phyloP scores from a whole-genome alignment of 1,140 invertebrate species.

The Hyposmocoma kahamanoa region DNA sequence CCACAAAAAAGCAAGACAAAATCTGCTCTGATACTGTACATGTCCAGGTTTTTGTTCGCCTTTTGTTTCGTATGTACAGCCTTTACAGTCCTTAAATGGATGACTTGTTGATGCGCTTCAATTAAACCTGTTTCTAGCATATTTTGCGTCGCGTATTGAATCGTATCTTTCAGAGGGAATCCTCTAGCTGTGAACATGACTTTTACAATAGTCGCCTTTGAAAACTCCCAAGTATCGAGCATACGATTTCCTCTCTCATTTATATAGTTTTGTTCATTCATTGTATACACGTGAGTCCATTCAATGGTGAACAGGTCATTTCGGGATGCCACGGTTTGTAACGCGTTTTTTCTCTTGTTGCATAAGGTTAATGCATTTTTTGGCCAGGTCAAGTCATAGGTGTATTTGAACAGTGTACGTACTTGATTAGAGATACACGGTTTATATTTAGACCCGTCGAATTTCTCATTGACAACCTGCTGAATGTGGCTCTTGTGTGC shows the following conservation, averaged over 20 bases:
- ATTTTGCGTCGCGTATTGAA: conserved; percentile 16
- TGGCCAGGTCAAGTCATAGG: background rate
- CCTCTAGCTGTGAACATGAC: conserved; percentile 23
- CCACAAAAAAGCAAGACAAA: conserved; percentile 1
- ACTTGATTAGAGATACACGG: background rate
- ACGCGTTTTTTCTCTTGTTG: background rate
- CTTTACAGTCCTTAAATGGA: conserved; percentile 13
- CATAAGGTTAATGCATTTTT: background rate
- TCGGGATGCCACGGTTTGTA: conserved; percentile 25
- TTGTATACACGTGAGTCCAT: conserved; percentile 25
- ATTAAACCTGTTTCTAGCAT: conserved; percentile 30
- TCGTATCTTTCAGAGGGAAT: conserved; percentile 20
- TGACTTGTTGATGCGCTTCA: conserved; percentile 9
- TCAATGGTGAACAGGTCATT: conserved; percentile 28
- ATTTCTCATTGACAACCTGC: background rate
- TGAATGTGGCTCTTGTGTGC: background rate
- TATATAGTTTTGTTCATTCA: conserved; percentile 27
- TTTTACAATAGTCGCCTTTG: conserved; percentile 10
- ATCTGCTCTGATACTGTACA: background rate
- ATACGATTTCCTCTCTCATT: conserved; percentile 26
- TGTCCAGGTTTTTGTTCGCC: conserved; percentile 7
- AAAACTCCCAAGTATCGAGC: conserved; percentile 26
- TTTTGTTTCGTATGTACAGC: conserved; percentile 4
- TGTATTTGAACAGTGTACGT: background rate
- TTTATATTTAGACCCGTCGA: background rate